Conservation (phyloP, 1,140 invertebrate species). For the Aphelinus certus region DNA sequence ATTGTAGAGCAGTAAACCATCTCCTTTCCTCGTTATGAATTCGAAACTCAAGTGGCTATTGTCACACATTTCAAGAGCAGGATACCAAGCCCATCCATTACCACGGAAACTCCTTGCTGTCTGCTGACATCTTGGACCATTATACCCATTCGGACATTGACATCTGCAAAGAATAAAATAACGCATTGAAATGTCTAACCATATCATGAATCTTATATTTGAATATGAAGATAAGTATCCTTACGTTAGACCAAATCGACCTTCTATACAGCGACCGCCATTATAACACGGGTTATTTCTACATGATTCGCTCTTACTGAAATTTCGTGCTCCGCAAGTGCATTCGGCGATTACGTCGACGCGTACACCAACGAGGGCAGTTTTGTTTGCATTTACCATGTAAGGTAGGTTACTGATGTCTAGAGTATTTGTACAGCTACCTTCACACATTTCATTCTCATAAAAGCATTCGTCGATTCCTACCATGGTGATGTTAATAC, state of each 20-base stretch:
- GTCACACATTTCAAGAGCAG: constrained; percentile 94
- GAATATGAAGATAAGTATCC: constrained; percentile 36
- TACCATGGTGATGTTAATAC: constrained; percentile 96
- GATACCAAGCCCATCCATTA: constrained; percentile 96
- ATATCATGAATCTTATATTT: not conserved
- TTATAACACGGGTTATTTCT: constrained; percentile 92
- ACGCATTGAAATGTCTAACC: not conserved
- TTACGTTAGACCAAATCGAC: constrained; percentile 82
- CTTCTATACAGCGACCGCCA: constrained; percentile 92
- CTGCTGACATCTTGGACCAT: constrained; percentile 95
- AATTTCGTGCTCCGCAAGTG: constrained; percentile 90
- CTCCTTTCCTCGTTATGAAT: constrained; percentile 89
- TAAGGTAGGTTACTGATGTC: constrained; percentile 90
- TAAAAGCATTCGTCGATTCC: constrained; percentile 97
- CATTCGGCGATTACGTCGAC: constrained; percentile 90
- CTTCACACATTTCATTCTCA: constrained; percentile 94
- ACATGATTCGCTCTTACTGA: constrained; percentile 89
- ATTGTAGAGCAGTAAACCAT: constrained; percentile 95
- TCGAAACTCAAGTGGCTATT: constrained; percentile 93
- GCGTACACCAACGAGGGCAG: constrained; percentile 90
- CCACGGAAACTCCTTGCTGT: constrained; percentile 92
- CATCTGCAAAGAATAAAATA: constrained; percentile 68
- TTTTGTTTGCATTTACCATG: constrained; percentile 97
- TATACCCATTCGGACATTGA: constrained; percentile 89
- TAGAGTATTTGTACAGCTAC: constrained; percentile 92